These are phyloP conservation scores for Marisa cornuarietis DNA, from an alignment of 1,140 invertebrate genomes.

Conservation along the genomic window DNA sequence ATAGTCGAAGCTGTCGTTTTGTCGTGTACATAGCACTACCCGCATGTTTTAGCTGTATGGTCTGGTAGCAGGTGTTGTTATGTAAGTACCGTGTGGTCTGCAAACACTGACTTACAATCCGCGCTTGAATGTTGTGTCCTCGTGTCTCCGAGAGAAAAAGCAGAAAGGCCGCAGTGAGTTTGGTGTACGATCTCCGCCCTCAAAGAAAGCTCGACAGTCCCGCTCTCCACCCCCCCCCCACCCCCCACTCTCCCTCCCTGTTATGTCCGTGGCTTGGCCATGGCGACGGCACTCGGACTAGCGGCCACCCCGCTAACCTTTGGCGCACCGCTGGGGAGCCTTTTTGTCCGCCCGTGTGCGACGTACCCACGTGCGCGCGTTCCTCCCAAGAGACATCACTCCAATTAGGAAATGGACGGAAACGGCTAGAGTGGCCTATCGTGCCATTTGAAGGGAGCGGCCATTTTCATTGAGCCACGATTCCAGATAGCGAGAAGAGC, in stretches of 20 bases:
- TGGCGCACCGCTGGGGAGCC: slow-evolving; percentile 7
- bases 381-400: slow-evolving; percentile 19
- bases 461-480: slow-evolving; percentile 2
- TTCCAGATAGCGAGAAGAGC: not conserved
- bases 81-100: too few relatives aligned
- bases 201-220: too few relatives aligned
- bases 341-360: slow-evolving; percentile 1
- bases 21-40: too few relatives aligned
- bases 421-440: slow-evolving; percentile 24
- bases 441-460: slow-evolving; percentile 21
- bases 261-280: not conserved
- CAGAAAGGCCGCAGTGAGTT: too few relatives aligned
- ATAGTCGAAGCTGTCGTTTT: too few relatives aligned
- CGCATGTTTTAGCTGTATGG: too few relatives aligned
- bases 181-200: too few relatives aligned
- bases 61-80: too few relatives aligned
- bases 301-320: slow-evolving; percentile 17
- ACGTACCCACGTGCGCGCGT: slow-evolving; percentile 1
- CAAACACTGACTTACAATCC: too few relatives aligned
- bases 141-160: too few relatives aligned
- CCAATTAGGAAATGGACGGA: slow-evolving; percentile 28
- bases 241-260: not conserved
- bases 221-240: not conserved
- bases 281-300: not conserved
- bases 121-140: too few relatives aligned